phyloP scores from a whole-genome alignment of 23 tunicate species.

The Styela clava region DNA sequence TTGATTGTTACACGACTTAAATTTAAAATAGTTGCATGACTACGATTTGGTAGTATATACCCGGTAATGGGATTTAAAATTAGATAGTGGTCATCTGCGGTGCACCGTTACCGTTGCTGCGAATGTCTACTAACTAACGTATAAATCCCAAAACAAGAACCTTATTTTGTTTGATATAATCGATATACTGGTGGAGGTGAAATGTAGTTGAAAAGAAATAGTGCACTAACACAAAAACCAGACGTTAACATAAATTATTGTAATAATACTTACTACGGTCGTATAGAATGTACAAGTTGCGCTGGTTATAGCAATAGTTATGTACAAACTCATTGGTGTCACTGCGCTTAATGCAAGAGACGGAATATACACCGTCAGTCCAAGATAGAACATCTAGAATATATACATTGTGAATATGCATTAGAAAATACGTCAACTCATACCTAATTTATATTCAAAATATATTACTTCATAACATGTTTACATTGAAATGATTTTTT shows the following conservation, averaged over 20 bases:
- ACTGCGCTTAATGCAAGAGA: conserved; percentile 63
- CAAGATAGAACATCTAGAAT: conserved; percentile 33
- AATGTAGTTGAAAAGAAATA: too few species aligned
- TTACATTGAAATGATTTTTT: not conserved
- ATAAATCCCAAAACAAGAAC: not conserved
- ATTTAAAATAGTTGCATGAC: too few species aligned
- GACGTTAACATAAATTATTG: not conserved
- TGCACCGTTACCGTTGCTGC: too few species aligned
- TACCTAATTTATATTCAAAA: too few species aligned
- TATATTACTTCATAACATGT: not conserved
- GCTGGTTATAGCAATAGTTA: conserved; percentile 42
- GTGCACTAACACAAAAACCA: too few species aligned
- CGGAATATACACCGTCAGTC: conserved; percentile 49
- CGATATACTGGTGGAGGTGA: too few species aligned
- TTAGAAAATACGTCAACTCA: too few species aligned
- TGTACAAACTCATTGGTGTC: conserved; percentile 33
- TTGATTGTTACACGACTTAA: not conserved
- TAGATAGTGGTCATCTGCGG: too few species aligned
- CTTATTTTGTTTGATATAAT: not conserved
- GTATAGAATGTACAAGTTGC: conserved; percentile 61
- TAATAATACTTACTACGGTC: conserved; percentile 24
- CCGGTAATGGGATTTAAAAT: too few species aligned
- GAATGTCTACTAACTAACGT: too few species aligned
- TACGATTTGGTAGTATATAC: too few species aligned
- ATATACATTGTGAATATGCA: too few species aligned